Evolutionary conservation across 1,140 invertebrate species (phyloP), one percentile per base, ranked within the genome.

Genomic region (Drosophila busckii): DNA sequence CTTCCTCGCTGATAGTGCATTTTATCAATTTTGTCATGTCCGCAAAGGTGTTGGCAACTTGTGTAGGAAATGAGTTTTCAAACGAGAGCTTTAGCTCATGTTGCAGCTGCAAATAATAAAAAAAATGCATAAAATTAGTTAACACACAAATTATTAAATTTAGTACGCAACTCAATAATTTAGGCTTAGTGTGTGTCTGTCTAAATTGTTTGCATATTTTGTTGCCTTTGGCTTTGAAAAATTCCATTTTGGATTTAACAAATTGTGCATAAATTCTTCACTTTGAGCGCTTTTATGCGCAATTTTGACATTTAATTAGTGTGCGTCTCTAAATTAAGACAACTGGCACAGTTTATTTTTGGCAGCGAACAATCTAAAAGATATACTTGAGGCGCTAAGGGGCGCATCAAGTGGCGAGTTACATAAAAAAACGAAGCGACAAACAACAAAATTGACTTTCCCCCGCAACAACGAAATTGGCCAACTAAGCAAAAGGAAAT

Each of bases 1-100:
- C 83, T 73, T 85, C 83, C 83, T 52, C 83, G 75, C 69, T 85
- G 82, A 85, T 85, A 85, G 46, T 85, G 82, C 83, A 85, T 85
- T 66, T 85, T 85, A 83, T 82, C 71, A 78, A 70, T 48, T 63
- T 66, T 52, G 65, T 65, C 75, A 82, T 82, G 58, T 80, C 73
- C 80, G 37, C 12, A 17, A 12, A 19, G 8, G 32, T 23, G 9
- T 23, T 13, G 35, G 16, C 28, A 20, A 13, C 9, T 7, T 19
- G n/a, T n/a, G n/a, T n/a, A n/a, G n/a, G n/a, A n/a, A n/a, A n/a
- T n/a, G n/a, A n/a, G n/a, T n/a, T n/a, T n/a, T n/a, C n/a, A n/a
- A n/a, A n/a, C n/a, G n/a, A n/a, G n/a, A n/a, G n/a, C n/a, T n/a
- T n/a, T n/a, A n/a, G n/a, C n/a, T n/a, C n/a, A n/a, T n/a, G n/a